A percentile compares a stretch with the other conserved stretches of the same genome.
Conservation (phyloP, 2,797 vertebrate genomes). For the Myripristis murdjan region DNA sequence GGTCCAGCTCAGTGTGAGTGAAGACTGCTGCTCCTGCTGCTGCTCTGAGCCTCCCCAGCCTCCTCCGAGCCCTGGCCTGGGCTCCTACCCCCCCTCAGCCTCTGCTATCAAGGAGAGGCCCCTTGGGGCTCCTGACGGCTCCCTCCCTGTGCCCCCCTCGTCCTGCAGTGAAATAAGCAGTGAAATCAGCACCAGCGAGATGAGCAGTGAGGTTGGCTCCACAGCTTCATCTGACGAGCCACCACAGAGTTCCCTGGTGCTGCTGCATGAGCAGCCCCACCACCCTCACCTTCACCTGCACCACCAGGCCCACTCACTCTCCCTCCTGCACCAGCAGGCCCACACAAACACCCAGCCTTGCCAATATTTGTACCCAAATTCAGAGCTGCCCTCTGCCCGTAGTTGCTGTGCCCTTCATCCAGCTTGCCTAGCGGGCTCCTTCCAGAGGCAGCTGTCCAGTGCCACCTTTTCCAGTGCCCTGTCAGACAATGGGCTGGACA, state of each 20-base stretch:
- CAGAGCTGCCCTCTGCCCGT: slow-evolving; percentile 76
- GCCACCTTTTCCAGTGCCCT: slow-evolving; percentile 95
- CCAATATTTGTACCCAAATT: slow-evolving; percentile 73
- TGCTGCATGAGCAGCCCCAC: slow-evolving; percentile 86
- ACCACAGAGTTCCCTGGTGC: slow-evolving; percentile 77
- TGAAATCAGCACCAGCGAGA: slow-evolving; percentile 96
- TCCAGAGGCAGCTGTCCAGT: slow-evolving; percentile 96
- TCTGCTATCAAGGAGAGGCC: slow-evolving; percentile 88
- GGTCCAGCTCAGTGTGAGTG: slow-evolving; percentile 93
- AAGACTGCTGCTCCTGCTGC: slow-evolving; percentile 96
- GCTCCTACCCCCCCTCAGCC: slow-evolving; percentile 25
- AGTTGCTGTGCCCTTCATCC: slow-evolving; percentile 94
- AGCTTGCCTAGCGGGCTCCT: slow-evolving; percentile 85
- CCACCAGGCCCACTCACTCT: slow-evolving; percentile 77
- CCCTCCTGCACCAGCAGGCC: slow-evolving; percentile 76
- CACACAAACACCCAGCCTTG: slow-evolving; percentile 64
- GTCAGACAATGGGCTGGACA: slow-evolving; percentile 97
- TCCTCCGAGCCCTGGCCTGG: slow-evolving; percentile 90
- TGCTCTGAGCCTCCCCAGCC: slow-evolving; percentile 91
- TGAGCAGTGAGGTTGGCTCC: slow-evolving; percentile 99
- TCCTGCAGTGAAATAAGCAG: slow-evolving; percentile 96
- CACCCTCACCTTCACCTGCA: slow-evolving; percentile 85
- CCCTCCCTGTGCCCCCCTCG: slow-evolving; percentile 79
- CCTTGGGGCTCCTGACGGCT: slow-evolving; percentile 83
- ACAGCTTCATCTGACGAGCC: slow-evolving; percentile 95